phyloP scores from a whole-genome alignment of 2,113 vertebrate genomes.

The Gyps fulvus region DNA sequence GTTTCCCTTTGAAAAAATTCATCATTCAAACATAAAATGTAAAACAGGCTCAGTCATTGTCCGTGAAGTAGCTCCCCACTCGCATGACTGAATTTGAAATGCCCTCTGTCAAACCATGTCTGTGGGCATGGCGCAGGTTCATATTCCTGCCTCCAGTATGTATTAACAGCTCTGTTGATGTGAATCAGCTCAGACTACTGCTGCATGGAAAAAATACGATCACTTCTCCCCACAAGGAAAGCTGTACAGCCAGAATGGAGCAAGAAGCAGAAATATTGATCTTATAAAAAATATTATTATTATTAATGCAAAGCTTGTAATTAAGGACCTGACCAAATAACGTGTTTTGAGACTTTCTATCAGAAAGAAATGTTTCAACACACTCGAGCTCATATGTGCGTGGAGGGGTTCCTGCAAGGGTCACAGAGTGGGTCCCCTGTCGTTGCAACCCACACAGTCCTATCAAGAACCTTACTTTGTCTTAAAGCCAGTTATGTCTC shows the following conservation, averaged over 20 bases:
- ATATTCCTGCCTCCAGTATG: neutral
- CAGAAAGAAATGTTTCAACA: neutral
- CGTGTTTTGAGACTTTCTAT: neutral
- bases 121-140: neutral
- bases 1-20: neutral
- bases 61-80: neutral
- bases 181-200: neutral
- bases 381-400: accelerated
- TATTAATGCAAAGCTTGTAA: neutral
- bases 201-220: neutral
- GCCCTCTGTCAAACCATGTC: neutral
- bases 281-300: neutral
- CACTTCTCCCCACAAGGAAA: neutral
- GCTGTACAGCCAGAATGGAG: neutral
- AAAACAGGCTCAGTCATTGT: neutral
- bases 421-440: neutral
- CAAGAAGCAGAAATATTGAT: neutral
- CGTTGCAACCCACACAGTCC: neutral
- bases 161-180: neutral
- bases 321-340: neutral
- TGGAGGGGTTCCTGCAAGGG: neutral
- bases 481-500: neutral
- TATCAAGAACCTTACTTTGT: neutral
- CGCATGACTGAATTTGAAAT: neutral
- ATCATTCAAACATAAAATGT: neutral